Evolutionary conservation across 1,140 invertebrate genomes (phyloP).

Genomic region (Monomorium pharaonis): DNA sequence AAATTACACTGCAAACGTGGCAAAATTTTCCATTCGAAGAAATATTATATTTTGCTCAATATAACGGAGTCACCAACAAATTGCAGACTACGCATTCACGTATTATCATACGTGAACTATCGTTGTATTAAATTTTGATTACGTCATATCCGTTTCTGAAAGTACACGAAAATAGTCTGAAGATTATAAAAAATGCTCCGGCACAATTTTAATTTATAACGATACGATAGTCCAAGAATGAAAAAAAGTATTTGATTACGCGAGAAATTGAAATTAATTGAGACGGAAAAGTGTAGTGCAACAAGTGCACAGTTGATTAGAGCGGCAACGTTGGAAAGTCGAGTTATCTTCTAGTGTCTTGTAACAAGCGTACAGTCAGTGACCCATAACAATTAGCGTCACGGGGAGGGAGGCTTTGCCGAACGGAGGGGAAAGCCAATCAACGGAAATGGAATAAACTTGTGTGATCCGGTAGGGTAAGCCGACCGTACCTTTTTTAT

Average conservation of each 20-base stretch:
- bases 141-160: too few relatives aligned
- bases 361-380: slow-evolving; percentile 79
- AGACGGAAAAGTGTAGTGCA: slow-evolving; percentile 18
- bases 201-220: not conserved
- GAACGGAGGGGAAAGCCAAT: slow-evolving; percentile 76
- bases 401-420: slow-evolving; percentile 67
- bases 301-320: slow-evolving; percentile 61
- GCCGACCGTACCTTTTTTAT: slow-evolving; percentile 56
- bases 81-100: not conserved
- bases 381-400: slow-evolving; percentile 82
- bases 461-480: slow-evolving; percentile 78
- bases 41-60: not conserved
- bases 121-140: not conserved
- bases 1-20: not conserved
- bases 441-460: slow-evolving; percentile 83
- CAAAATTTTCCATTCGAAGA: not conserved
- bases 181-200: not conserved
- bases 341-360: slow-evolving; percentile 76
- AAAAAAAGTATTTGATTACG: not conserved
- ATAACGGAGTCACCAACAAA: not conserved
- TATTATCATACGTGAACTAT: not conserved
- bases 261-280: slow-evolving; percentile 7
- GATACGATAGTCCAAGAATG: not conserved
- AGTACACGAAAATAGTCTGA: not conserved
- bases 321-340: slow-evolving; percentile 72